Evolutionary conservation across 1,140 invertebrate species (phyloP).

Genomic region (Campoletis sonorensis): DNA sequence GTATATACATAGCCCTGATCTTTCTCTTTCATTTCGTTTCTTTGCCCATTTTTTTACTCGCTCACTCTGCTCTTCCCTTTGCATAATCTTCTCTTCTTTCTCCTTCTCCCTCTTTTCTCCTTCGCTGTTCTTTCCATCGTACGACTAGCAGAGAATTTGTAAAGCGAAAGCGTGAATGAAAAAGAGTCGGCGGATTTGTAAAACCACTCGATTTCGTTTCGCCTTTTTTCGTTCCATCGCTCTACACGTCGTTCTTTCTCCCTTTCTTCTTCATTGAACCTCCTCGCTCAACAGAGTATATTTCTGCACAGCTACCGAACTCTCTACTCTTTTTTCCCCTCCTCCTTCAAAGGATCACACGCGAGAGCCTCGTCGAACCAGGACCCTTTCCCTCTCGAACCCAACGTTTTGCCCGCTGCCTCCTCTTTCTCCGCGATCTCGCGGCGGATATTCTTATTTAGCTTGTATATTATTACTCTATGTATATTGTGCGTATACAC

Average conservation of each 20-base stretch:
- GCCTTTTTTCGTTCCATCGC: constrained; percentile 39
- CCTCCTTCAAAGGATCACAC: constrained; percentile 14
- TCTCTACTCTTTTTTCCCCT: neutral
- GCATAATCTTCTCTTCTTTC: neutral
- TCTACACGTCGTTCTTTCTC: constrained; percentile 34
- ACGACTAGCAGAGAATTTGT: constrained; percentile 48
- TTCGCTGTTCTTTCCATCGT: constrained; percentile 50
- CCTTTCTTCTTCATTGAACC: neutral
- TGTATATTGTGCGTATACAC: constrained; percentile 1
- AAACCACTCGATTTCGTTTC: constrained; percentile 48
- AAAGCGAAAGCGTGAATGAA: constrained; percentile 59
- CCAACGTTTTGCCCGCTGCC: neutral
- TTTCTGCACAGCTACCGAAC: neutral
- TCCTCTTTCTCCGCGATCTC: constrained; percentile 41
- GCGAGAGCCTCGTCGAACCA: constrained; percentile 6
- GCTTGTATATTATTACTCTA: neutral
- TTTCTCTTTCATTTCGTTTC: constrained; percentile 22
- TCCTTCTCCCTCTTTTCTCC: neutral
- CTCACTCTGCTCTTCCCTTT: constrained; percentile 23
- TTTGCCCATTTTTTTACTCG: neutral
- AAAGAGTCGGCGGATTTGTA: constrained; percentile 51
- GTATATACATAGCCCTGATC: neutral
- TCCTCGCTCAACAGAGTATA: constrained; percentile 7
- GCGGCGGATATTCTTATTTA: constrained; percentile 36
- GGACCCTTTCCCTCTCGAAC: neutral